Conservation (phyloP, 2,113 vertebrate species). For the Hepsetus odoe region DNA sequence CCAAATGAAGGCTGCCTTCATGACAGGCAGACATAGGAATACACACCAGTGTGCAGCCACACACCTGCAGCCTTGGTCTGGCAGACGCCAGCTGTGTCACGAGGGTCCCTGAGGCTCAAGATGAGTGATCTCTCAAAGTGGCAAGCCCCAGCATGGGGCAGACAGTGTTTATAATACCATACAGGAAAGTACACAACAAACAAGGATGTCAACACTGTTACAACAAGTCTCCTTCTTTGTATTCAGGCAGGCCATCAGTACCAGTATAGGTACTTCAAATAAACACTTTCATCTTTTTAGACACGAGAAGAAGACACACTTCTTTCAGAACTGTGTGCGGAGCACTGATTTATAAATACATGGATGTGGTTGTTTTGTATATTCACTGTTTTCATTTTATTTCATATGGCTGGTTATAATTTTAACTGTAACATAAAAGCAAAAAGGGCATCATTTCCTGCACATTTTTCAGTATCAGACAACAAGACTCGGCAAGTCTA, state of each 20-base stretch:
- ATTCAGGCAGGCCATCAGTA: not conserved
- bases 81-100: conserved; percentile 51
- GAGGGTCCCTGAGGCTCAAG: conserved; percentile 44
- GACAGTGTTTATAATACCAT: not conserved
- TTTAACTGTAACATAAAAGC: no score
- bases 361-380: not conserved
- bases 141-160: conserved; percentile 44
- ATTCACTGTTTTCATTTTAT: no score
- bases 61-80: conserved; percentile 30
- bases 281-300: not conserved
- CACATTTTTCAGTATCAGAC: no score
- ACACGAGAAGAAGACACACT: not conserved
- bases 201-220: conserved; percentile 25
- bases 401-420: no score
- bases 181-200: conserved; percentile 40
- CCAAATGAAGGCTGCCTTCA: not conserved
- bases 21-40: not conserved
- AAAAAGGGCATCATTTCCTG: no score
- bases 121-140: conserved; percentile 55
- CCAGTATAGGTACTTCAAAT: not conserved
- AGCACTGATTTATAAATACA: not conserved
- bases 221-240: not conserved
- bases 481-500: no score
- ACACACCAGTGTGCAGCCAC: conserved; percentile 10
- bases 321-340: not conserved